Percentiles rank a stretch among this genome's conserved stretches.
Evolutionary conservation across 2,888 invertebrate species (phyloP).

Genomic region (Corbicula japonica): DNA sequence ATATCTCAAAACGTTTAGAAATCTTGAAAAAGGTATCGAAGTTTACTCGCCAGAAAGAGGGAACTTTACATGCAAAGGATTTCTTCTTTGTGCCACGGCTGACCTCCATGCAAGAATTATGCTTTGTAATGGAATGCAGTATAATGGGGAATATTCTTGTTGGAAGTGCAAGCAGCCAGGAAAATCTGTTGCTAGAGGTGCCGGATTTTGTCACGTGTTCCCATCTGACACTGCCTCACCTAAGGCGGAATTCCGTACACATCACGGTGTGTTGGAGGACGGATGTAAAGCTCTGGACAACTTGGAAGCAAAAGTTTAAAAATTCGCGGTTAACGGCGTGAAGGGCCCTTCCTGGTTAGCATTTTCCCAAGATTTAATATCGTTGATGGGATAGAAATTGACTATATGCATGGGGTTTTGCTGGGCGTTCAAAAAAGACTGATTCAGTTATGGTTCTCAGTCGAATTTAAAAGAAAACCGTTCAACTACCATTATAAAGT

Average conservation of each 20-base stretch:
- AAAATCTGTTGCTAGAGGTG: constrained; percentile 30
- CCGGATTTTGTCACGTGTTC: constrained; percentile 30
- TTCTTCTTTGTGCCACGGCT: constrained; percentile 38
- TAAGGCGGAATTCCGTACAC: not conserved
- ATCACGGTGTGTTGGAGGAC: not conserved
- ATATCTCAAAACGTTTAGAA: constrained; percentile 19
- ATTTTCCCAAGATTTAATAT: constrained; percentile 4
- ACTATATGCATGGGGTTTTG: constrained; percentile 58
- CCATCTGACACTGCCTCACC: no score
- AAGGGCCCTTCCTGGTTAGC: not conserved
- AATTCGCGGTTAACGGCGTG: not conserved
- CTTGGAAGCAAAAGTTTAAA: not conserved
- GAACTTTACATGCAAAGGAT: constrained; percentile 20
- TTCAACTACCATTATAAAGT: constrained; percentile 23
- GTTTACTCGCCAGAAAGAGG: constrained; percentile 29
- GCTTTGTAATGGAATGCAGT: constrained; percentile 44
- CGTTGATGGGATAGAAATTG: constrained; percentile 42
- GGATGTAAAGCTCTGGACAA: not conserved
- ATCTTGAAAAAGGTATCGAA: constrained; percentile 25
- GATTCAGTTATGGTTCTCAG: constrained; percentile 49
- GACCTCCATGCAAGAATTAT: constrained; percentile 45
- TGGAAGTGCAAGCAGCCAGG: constrained; percentile 42
- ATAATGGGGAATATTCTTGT: constrained; percentile 37
- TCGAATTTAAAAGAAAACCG: constrained; percentile 7
- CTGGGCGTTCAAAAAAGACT: constrained; percentile 45